Base-by-base conservation (phyloP, 1,140 invertebrate species). In the Calliphora vicina region DNA sequence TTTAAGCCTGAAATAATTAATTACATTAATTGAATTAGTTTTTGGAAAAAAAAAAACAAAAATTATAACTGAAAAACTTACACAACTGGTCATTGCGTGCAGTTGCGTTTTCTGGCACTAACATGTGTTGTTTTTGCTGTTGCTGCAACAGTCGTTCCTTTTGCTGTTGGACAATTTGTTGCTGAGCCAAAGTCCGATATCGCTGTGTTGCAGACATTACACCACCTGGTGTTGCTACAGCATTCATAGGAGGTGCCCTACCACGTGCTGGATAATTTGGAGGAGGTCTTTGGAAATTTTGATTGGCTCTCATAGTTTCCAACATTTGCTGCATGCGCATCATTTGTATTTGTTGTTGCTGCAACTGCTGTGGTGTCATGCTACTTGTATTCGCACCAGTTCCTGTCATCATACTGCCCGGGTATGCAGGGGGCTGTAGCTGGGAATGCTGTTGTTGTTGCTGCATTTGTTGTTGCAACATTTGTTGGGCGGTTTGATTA, bases 61-160 rank as follows among this genome's bases (percentile, higher is more conserved):
- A 76, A 42, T 50, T 12, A n/a, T 25, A 20, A 13, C 8, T 74
- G 82, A 23, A 35, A 67, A 74, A 89, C 89, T 87, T 84, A 90
- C 88, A 86, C 78, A 86, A 71, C 26, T 86, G 85, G 71, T 89
- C 87, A 61, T 91, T 92, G 80, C 93, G 91, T 82, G 93, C 92
- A 84, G 94, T 92, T 84, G 93, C 93, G 90, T 94, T 94, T 86
- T 93, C 93, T 82, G 93, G 93, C 84, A 94, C 93, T 67, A 95
- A 90, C 86, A 95, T 84, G 86, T 95, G 94, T 85, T 96, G 94
- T 83, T 95, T 94, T 85, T 94, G 93, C 85, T 94, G 94, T 85
- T 94, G 94, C 84, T 95, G 94, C 81, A 93, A 89, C 29, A 94
- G 88, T 35, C 93, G 91, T 67, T 94, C 91, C 84, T 93, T 93